Evolutionary conservation across 2,797 vertebrate genomes (phyloP).

Genomic region (Coregonus suidteri): DNA sequence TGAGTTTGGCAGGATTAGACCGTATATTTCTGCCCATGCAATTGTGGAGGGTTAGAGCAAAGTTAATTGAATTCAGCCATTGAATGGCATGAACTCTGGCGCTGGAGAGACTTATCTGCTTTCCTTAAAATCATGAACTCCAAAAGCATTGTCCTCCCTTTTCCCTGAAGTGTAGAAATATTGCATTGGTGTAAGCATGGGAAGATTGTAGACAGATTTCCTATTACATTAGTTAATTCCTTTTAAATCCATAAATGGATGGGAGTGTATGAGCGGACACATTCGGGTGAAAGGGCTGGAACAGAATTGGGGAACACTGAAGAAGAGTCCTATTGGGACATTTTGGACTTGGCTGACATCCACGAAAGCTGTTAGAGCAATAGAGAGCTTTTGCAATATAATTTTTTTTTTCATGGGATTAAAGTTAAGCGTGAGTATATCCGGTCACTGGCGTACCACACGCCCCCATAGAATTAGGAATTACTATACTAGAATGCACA

Average conservation of each 20-base stretch:
- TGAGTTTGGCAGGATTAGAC: background rate
- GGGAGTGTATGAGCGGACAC: conserved; percentile 18
- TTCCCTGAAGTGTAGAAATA: background rate
- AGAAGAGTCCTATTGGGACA: conserved; percentile 32
- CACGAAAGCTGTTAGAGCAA: conserved; percentile 45
- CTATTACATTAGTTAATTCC: background rate
- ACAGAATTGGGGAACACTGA: background rate
- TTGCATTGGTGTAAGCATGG: background rate
- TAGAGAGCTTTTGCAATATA: conserved; percentile 34
- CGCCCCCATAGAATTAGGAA: too few relatives aligned
- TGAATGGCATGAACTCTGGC: background rate
- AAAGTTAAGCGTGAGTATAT: background rate
- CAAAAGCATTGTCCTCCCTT: background rate
- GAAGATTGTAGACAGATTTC: background rate
- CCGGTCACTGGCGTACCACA: too few relatives aligned
- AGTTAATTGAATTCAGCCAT: background rate
- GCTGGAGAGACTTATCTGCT: conserved; percentile 1
- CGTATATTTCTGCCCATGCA: background rate
- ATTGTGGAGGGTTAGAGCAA: background rate
- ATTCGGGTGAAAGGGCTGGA: background rate
- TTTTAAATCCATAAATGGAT: background rate
- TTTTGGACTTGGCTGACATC: conserved; percentile 36
- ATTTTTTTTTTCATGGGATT: background rate
- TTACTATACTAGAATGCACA: too few relatives aligned
- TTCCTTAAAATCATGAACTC: background rate